phyloP scores from a whole-genome alignment of 2,113 vertebrate genomes.

The Chauna torquata region DNA sequence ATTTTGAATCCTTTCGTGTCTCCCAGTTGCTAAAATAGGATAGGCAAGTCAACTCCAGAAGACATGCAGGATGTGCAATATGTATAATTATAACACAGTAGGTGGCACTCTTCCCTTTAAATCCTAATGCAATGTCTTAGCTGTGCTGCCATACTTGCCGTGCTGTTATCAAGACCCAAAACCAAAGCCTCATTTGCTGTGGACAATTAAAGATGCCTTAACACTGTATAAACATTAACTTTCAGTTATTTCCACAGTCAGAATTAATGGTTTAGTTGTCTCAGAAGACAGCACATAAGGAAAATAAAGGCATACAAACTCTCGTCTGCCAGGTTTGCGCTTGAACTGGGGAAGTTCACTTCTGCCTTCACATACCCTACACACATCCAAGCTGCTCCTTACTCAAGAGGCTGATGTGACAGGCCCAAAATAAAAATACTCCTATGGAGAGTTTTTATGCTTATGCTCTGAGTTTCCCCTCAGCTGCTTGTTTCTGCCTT shows the following conservation, averaged over 20 bases:
- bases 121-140: neutral
- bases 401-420: neutral
- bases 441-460: no score
- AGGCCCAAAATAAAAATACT: neutral
- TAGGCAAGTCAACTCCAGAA: neutral
- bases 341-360: neutral
- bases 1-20: neutral
- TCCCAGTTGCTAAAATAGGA: neutral
- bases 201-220: neutral
- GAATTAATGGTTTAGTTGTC: neutral
- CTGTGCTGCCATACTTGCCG: conserved; percentile 14
- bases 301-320: neutral
- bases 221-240: neutral
- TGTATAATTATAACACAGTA: conserved; percentile 10
- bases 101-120: conserved; percentile 59
- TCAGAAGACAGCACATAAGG: neutral
- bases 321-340: neutral
- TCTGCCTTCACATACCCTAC: neutral
- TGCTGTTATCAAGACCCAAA: neutral
- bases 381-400: neutral
- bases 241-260: neutral
- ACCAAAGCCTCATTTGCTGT: neutral
- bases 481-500: neutral
- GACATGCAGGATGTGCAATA: neutral
- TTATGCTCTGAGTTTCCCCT: neutral